Evolutionary conservation across 2,797 vertebrate species (phyloP).

Genomic region (Diceros bicornis): DNA sequence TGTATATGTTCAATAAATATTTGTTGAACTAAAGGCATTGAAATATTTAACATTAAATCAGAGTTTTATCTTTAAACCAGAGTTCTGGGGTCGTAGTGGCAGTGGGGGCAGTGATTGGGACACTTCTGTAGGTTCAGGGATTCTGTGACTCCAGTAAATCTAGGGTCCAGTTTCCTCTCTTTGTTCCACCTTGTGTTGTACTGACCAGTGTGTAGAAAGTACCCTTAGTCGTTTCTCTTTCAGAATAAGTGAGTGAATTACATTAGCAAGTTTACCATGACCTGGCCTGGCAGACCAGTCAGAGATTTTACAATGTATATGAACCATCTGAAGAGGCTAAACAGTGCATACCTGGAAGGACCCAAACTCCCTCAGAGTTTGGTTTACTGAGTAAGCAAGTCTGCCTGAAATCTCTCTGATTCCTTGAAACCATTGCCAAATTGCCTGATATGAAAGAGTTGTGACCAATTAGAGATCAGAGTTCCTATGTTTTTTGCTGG

Average conservation of each 20-base stretch:
- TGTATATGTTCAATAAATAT: background rate
- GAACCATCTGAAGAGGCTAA: conserved; percentile 90
- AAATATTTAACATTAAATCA: background rate
- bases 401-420: conserved; percentile 91
- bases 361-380: conserved; percentile 90
- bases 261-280: background rate
- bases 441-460: conserved; percentile 94
- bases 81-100: background rate
- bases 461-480: conserved; percentile 95
- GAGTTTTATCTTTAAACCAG: background rate
- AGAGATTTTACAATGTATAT: conserved; percentile 91
- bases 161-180: background rate
- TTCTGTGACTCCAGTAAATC: background rate
- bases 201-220: background rate
- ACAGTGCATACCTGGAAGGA: conserved; percentile 91
- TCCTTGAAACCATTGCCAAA: conserved; percentile 92
- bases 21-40: background rate
- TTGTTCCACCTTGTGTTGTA: background rate
- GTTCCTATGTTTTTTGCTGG: conserved; percentile 96
- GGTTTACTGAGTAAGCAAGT: conserved; percentile 87
- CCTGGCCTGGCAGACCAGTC: conserved; percentile 87
- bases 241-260: background rate
- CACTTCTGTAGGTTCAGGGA: background rate
- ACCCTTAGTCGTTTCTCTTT: background rate
- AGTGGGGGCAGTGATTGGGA: background rate